These are phyloP conservation scores for Nephrotoma guestfalica DNA, from an alignment of 2,888 invertebrate species.

Conservation along the genomic window DNA sequence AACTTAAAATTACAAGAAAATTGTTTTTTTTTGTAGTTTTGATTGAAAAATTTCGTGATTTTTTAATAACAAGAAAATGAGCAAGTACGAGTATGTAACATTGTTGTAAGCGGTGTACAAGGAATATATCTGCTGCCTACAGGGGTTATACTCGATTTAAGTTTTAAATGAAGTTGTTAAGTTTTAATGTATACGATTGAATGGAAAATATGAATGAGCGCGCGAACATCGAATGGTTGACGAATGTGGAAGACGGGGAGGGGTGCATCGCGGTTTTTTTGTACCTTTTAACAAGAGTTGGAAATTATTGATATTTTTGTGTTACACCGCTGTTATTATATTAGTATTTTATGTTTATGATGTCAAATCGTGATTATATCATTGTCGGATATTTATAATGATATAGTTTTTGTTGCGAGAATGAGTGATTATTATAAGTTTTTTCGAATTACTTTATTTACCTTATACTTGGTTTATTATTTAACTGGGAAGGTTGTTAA, in stretches of 20 bases:
- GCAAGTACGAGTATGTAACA: background rate
- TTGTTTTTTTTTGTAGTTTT: background rate
- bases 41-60: slow-evolving; percentile 2
- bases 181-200: background rate
- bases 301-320: background rate
- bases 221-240: background rate
- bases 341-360: background rate
- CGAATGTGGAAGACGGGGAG: background rate
- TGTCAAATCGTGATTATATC: background rate
- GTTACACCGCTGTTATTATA: background rate
- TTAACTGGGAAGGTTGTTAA: background rate
- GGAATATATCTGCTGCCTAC: background rate
- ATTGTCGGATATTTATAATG: background rate
- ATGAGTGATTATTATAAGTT: background rate
- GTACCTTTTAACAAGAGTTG: background rate
- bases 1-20: background rate
- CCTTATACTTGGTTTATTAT: background rate
- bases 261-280: background rate
- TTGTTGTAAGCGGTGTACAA: background rate
- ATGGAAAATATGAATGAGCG: background rate
- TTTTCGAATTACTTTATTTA: background rate
- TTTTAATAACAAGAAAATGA: background rate
- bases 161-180: background rate
- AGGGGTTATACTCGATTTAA: background rate
- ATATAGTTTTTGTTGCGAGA: background rate